These are phyloP conservation scores for Metopolophium dirhodum DNA, from an alignment of 1,140 invertebrate species.

Conservation along the genomic window DNA sequence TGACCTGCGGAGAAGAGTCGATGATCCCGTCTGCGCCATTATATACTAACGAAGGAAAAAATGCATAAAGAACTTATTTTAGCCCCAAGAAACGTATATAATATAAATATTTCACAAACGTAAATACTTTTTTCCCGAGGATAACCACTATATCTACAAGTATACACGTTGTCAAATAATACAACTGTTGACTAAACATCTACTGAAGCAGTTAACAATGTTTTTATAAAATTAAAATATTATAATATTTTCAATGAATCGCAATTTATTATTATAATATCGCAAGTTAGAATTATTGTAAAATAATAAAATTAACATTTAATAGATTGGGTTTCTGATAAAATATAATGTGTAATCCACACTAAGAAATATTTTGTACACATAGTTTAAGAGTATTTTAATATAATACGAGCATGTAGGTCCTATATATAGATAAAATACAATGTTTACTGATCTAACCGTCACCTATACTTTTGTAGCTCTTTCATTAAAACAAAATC, in stretches of 20 bases:
- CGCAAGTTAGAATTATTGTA: background rate
- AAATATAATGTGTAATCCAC: background rate
- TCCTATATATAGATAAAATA: background rate
- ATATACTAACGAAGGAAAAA: conserved; percentile 26
- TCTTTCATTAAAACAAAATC: background rate
- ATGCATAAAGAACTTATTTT: conserved; percentile 40
- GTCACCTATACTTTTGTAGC: background rate
- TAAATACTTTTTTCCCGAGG: conserved; percentile 5
- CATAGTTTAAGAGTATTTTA: background rate
- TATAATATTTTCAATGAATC: background rate
- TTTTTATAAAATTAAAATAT: background rate
- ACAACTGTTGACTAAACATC: background rate
- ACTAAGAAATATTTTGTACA: background rate
- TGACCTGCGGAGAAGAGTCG: conserved; percentile 56
- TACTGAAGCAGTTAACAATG: background rate
- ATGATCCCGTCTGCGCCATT: conserved; percentile 52
- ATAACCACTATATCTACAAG: background rate
- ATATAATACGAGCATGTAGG: background rate
- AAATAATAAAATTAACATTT: background rate
- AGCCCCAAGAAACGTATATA: conserved; percentile 22
- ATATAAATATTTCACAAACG: background rate
- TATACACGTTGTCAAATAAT: background rate
- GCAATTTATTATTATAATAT: background rate
- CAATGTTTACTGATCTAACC: no score
- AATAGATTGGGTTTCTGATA: background rate